phyloP scores from a whole-genome alignment of 2,113 vertebrate species.

The Xiphorhynchus elegans region DNA sequence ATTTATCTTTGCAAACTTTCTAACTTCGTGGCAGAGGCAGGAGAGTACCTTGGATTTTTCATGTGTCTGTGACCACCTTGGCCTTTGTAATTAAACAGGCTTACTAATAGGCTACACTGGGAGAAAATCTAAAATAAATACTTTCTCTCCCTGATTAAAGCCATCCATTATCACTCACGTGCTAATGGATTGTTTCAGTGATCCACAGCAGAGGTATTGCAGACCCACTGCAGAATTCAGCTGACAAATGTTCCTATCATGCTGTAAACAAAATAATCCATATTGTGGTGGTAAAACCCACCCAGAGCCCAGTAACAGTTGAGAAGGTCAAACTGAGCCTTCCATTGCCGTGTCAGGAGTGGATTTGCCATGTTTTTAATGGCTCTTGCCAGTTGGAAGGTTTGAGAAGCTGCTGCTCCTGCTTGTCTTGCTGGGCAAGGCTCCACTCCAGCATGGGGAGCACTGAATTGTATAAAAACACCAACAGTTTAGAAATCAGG shows the following conservation, averaged over 20 bases:
- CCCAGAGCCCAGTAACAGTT: neutral
- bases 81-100: neutral
- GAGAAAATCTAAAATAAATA: neutral
- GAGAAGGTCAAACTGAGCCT: neutral
- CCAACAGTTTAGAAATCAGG: neutral
- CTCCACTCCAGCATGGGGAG: neutral
- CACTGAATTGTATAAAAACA: rapidly evolving
- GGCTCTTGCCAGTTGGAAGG: neutral
- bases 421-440: neutral
- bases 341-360: rapidly evolving
- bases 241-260: neutral
- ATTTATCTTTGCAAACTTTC: neutral
- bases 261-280: neutral
- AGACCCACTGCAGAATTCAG: neutral
- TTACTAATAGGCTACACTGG: neutral
- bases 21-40: neutral
- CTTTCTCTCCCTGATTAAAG: neutral
- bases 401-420: neutral
- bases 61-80: neutral
- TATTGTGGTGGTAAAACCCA: neutral
- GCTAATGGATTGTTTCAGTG: neutral
- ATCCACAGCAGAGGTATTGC: neutral
- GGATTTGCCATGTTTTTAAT: rapidly evolving
- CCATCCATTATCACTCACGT: neutral
- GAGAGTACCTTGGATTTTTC: neutral